These are phyloP conservation scores for Melanotus villosus DNA, from an alignment of 2,888 invertebrate genomes.

Conservation along the genomic window DNA sequence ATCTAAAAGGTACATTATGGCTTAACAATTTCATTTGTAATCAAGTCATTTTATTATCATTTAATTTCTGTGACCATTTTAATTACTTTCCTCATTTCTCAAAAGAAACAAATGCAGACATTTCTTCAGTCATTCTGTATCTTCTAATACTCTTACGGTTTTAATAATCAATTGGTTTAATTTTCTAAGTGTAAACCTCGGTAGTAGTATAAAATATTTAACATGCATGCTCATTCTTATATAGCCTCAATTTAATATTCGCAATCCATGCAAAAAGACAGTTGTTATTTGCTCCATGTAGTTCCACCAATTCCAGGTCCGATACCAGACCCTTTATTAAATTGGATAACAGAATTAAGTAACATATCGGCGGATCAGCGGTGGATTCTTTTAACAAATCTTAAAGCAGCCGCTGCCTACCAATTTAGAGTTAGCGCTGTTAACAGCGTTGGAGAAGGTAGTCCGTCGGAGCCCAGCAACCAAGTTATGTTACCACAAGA, in stretches of 20 bases:
- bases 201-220: no score
- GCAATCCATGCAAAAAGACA: conserved; percentile 25
- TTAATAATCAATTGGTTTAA: no score
- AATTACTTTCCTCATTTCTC: no score
- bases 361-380: conserved; percentile 87
- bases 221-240: conserved; percentile 45
- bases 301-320: conserved; percentile 79
- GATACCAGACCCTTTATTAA: conserved; percentile 86
- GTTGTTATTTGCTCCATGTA: conserved; percentile 59
- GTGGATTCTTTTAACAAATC: conserved; percentile 84
- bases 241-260: background rate
- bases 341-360: conserved; percentile 90
- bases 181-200: no score
- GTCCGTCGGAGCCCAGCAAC: conserved; percentile 90
- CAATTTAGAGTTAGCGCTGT: conserved; percentile 98
- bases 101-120: no score
- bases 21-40: background rate
- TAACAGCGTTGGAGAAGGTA: conserved; percentile 96
- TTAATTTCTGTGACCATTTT: no score
- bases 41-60: no score
- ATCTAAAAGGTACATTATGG: background rate
- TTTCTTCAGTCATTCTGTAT: background rate
- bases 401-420: conserved; percentile 96
- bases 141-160: background rate
- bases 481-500: conserved; percentile 95